Conservation (phyloP, 2,797 vertebrate species). For the Sebastes itinus region DNA sequence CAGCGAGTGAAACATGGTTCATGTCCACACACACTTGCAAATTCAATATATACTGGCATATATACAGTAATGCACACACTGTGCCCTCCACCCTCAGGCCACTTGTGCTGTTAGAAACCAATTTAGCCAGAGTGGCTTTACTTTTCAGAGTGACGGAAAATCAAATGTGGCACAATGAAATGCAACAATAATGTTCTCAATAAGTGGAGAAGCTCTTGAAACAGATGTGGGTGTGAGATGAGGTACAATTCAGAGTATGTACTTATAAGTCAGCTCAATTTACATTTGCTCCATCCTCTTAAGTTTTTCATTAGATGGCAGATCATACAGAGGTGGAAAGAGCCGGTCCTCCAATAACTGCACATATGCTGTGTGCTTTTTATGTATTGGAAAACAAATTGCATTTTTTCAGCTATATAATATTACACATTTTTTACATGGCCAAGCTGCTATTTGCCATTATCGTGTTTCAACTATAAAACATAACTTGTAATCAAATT, state of each 20-base stretch:
- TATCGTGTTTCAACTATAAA: not conserved
- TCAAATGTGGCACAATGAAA: not conserved
- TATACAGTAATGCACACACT: not conserved
- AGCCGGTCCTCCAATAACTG: not conserved
- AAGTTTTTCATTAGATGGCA: not conserved
- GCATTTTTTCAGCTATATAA: not conserved
- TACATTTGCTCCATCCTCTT: not conserved
- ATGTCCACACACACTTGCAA: not conserved
- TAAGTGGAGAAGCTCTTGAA: conserved; percentile 10
- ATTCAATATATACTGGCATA: not conserved
- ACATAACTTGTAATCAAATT: not conserved
- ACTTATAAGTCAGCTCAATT: not conserved
- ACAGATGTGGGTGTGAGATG: not conserved
- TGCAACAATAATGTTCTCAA: not conserved
- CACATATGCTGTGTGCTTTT: not conserved
- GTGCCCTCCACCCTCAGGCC: not conserved
- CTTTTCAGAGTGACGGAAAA: not conserved
- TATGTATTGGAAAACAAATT: not conserved
- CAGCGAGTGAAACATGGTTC: not conserved
- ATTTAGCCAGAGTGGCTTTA: not conserved
- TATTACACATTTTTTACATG: not conserved
- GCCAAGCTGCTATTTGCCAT: not conserved
- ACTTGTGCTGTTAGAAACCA: not conserved
- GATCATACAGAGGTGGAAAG: not conserved
- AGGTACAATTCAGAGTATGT: not conserved